Base-by-base conservation (phyloP, 2,888 invertebrate genomes). In the Euproctis similis region DNA sequence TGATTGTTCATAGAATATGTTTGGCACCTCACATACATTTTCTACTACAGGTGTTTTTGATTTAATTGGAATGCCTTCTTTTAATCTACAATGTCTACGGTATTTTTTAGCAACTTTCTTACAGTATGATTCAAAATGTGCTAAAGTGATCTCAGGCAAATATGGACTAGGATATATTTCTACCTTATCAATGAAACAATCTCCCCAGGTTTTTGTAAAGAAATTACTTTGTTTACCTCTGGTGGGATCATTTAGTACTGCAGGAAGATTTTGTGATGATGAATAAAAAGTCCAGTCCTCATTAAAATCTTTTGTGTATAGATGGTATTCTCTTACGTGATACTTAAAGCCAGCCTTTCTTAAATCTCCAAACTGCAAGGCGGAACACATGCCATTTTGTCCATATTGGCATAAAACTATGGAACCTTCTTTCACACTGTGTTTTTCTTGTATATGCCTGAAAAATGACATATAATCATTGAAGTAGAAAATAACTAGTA, bases 141-240 rank as follows among this genome's bases (percentile, higher is more conserved):
- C 87, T 63, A 90, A 87, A 8, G 89, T 90, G 34, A 98, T 91
- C 54, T 94, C 92, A 20, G 95, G 95, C 47, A 97, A 78, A 67
- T 93, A 90, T 1, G 91, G 89, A 53, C 94, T 93, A 45, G 91
- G 89, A 19, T 90, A 87, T 51, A 97, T 89, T 24, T 90, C 88
- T 12, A 88, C 85, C 54, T 93, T 91, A 40, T 97, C 97, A 10
- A 96, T 89, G 75, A 99, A 99, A 34, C 89, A 87, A 57, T 97
- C 97, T 23, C 99, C 98, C 98, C 98, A 99, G 38, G 96, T 96
- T 71, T 95, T 96, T 0, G 97, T 97, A 61, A 99, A 97, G 62
- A 99, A 96, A 71, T 97, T 90, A 41, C 88, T 88, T 69, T 94
- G 93, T 74, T 96, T 98, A 44, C 96, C 93, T 60, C 92, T 90